Percentiles rank a stretch among this genome's conserved stretches.
These are phyloP conservation scores for Alces alces DNA, from an alignment of 2,113 vertebrate genomes.

Conservation along the genomic window DNA sequence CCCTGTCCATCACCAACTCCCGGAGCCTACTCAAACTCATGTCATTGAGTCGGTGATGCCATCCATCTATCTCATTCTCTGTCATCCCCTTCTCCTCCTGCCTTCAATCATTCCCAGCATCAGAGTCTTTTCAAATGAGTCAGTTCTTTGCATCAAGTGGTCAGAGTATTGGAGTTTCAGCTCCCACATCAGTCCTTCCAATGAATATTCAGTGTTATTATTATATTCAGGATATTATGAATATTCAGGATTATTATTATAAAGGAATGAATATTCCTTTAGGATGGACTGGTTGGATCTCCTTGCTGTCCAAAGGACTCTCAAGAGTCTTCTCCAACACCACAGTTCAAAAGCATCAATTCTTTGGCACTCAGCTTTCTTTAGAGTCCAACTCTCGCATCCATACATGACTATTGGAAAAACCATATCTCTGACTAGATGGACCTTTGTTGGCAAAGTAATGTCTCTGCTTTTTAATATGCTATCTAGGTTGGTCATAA, in stretches of 20 bases:
- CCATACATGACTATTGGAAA: rapidly evolving
- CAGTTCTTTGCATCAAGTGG: neutral
- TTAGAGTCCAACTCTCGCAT: neutral
- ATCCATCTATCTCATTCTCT: neutral
- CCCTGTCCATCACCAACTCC: neutral
- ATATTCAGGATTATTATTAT: neutral
- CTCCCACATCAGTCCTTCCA: neutral
- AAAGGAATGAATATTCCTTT: neutral
- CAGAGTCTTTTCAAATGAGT: neutral
- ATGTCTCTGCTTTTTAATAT: neutral
- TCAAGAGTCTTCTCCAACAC: neutral
- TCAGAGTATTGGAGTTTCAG: neutral
- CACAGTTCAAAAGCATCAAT: neutral
- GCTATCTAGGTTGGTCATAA: neutral
- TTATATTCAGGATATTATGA: neutral
- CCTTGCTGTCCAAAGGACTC: neutral
- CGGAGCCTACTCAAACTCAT: rapidly evolving
- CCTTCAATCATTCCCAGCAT: neutral
- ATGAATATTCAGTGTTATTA: neutral
- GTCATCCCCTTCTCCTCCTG: neutral
- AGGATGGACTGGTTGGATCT: neutral
- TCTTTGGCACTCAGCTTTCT: neutral
- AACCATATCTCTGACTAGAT: neutral
- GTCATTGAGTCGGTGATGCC: neutral
- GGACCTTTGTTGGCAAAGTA: neutral